Evolutionary conservation across 2,888 invertebrate species (phyloP).

Genomic region (Norana najaformis): DNA sequence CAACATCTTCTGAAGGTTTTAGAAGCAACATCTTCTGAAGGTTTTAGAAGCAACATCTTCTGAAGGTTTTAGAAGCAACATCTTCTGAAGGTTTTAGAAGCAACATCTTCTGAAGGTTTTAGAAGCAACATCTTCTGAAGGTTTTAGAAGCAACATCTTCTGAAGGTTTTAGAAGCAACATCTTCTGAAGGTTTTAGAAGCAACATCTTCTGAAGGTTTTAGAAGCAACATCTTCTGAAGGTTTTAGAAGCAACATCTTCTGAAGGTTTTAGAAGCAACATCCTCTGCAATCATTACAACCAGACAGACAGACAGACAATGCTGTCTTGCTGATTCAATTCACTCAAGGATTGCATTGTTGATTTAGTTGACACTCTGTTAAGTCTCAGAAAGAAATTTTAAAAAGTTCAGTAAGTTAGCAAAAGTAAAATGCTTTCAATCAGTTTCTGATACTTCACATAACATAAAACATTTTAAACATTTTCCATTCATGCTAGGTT

Average conservation of each 20-base stretch:
- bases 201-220: not conserved
- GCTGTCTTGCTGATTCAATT: not conserved
- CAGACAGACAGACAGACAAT: not conserved
- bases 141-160: not conserved
- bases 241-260: not conserved
- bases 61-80: not conserved
- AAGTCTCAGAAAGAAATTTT: not conserved
- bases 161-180: not conserved
- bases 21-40: not conserved
- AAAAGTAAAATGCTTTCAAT: not conserved
- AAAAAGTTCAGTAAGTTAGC: not conserved
- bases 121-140: not conserved
- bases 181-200: not conserved
- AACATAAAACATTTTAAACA: no score
- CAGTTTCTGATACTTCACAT: not conserved
- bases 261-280: no score
- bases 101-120: not conserved
- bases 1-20: not conserved
- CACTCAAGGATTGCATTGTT: not conserved
- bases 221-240: not conserved
- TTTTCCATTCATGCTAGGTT: not conserved
- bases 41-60: not conserved
- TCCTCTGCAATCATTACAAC: not conserved
- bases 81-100: not conserved
- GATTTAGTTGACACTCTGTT: not conserved